These are phyloP conservation scores for honey bee (Apis mellifera) DNA, from an alignment of 1,140 invertebrate species.

Conservation along the genomic window DNA sequence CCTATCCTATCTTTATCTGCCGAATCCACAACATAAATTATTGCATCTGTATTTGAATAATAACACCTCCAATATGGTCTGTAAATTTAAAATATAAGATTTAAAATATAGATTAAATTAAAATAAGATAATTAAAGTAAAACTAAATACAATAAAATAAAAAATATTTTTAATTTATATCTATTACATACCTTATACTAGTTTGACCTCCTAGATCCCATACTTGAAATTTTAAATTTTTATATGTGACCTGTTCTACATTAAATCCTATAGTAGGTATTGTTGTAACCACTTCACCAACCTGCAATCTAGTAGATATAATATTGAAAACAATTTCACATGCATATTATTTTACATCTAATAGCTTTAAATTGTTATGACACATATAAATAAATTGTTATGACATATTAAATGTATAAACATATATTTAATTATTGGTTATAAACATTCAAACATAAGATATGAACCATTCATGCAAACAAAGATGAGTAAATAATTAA, in stretches of 20 bases:
- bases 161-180: not conserved
- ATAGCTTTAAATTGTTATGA: not conserved
- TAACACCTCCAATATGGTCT: slow-evolving; percentile 99
- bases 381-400: slow-evolving; percentile 4
- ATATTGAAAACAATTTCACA: slow-evolving; percentile 5
- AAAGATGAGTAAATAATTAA: not conserved
- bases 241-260: slow-evolving; percentile 98
- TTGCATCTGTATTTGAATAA: slow-evolving; percentile 99
- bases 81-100: slow-evolving; percentile 79
- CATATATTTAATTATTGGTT: not conserved
- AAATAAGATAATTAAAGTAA: not conserved
- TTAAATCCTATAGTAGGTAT: slow-evolving; percentile 99
- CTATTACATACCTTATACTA: slow-evolving; percentile 87
- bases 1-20: slow-evolving; percentile 99
- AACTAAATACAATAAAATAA: not conserved
- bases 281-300: slow-evolving; percentile 99
- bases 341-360: not conserved
- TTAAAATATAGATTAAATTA: not conserved
- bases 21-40: slow-evolving; percentile 99
- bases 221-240: slow-evolving; percentile 98
- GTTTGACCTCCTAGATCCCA: slow-evolving; percentile 99
- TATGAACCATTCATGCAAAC: not conserved
- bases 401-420: not conserved
- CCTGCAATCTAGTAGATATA: slow-evolving; percentile 88
- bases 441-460: not conserved